Base-by-base conservation (phyloP, 2,888 invertebrate genomes). In the Hypena proboscidalis region DNA sequence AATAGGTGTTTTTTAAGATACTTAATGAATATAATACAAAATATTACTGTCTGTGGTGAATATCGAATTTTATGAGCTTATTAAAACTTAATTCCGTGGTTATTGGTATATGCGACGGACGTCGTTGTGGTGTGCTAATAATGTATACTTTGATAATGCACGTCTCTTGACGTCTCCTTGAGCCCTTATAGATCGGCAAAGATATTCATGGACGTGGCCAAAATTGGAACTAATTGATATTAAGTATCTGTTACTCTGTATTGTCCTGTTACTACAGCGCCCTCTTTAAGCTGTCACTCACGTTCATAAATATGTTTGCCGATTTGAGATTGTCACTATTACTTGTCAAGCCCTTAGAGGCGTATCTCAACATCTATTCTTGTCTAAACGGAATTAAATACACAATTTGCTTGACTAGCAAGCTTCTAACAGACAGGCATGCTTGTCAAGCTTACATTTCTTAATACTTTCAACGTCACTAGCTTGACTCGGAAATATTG, bases 21-120 rank as follows among this genome's bases (percentile, higher is more conserved):
- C 77, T 78, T 79, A 80, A 79, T 70, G 58, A 63, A 65, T 70
- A 60, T 62, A 52, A 61, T 78, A 81, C 77, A 85, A 83, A 82
- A 79, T 75, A 77, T 77, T 85, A 84, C 82, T 86, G 77, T 89
- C 86, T 88, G 87, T 86, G 88, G 89, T 89, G 82, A 83, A 83
- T 86, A 90, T 87, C 90, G 89, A 90, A 90, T 88, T 88, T 85
- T 85, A 90, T 77, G 90, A 90, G 90, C 90, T 90, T 90, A 90
- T 85, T 85, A 83, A 83, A 82, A 83, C 82, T 85, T 86, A 83
- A 83, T 83, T 85, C 64, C 77, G 74, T 81, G 81, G 80, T 80
- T 45, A 70, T 74, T 64, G 75, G 74, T 76, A 72, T 73, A 29
- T 67, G 77, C 76, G 69, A 74, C 43, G 59, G 55, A 40, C 45